Base-by-base conservation (phyloP, 2,113 vertebrate genomes). In the Aldabrachelys gigantea region DNA sequence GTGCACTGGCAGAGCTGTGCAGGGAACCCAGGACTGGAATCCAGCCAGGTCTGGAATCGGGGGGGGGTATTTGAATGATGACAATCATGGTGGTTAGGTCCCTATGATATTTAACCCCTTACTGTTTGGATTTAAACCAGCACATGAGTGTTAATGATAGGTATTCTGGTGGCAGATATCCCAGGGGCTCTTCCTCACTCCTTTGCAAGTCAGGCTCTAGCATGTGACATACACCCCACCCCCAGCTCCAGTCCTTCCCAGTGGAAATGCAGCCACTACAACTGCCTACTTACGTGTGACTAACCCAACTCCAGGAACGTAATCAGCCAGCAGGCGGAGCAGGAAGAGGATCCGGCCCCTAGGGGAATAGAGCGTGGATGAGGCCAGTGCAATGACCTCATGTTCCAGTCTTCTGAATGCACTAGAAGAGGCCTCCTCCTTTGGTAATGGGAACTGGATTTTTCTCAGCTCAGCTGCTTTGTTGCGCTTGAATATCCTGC, bases 311-410 rank as follows among this genome's bases (percentile, higher is more conserved):
- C 99, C 99, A 24, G 99, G 99, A 75, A 99, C 94, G 0, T 99
- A 98, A 96, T 99, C 99, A 6, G 99, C 98, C 96, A 99, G 85
- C 78, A 99, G 97, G 84, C 98, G 98, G 49, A 99, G 98, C 38
- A 99, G 98, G 89, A 99, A 99, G 21, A 99, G 97, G 84, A 99
- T 99, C 97, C 98, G 99, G 49, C 98, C 98, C 97, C 99, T 99
- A 97, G 31, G 8, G 80, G 86, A 83, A 91, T 17, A 86, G 53
- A 87, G 14, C 7, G 53, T 53, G 75, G 93, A 80, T 4, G 10
- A 91, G 47, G 72, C 35, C 49, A 89, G 87, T 44, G 44, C 22
- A 47, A 78, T 14, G 41, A 24, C 41, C 25, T 90, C 87, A 56
- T 29, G 11, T 62, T 82, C 94, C 84, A 89, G 62, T 44, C n/a